Percentiles rank a stretch among this genome's conserved stretches.
These are phyloP conservation scores for Tolypeutes matacus DNA, from an alignment of 2,797 vertebrate genomes.

Conservation along the genomic window DNA sequence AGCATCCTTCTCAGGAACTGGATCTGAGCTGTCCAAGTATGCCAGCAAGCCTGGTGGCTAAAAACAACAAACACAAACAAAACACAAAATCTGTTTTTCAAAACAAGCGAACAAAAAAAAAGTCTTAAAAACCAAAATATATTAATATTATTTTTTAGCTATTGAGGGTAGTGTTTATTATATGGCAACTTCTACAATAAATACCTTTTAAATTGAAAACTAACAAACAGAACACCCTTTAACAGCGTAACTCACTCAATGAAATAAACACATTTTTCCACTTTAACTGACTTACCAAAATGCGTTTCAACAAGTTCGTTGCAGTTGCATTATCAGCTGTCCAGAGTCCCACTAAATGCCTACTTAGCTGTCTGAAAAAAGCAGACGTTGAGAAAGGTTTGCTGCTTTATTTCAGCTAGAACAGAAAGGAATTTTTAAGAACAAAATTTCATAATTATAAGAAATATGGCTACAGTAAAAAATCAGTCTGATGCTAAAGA, in stretches of 20 bases:
- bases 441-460: conserved; percentile 81
- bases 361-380: conserved; percentile 96
- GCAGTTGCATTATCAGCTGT: conserved; percentile 97
- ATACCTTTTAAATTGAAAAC: conserved; percentile 25
- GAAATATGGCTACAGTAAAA: conserved; percentile 67
- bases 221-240: neutral
- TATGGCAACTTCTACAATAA: neutral
- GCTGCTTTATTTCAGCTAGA: conserved; percentile 83
- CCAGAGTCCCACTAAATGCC: conserved; percentile 99
- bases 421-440: conserved; percentile 84
- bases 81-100: conserved; percentile 49
- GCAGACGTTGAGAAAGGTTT: conserved; percentile 84
- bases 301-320: conserved; percentile 97
- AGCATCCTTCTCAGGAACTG: conserved; percentile 96
- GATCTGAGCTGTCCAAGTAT: conserved; percentile 95
- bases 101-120: conserved; percentile 52
- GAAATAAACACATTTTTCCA: neutral
- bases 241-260: neutral
- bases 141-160: neutral
- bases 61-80: conserved; percentile 73
- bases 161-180: neutral
- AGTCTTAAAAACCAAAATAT: conserved; percentile 25
- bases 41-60: conserved; percentile 96
- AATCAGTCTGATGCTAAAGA: conserved; percentile 62
- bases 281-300: conserved; percentile 92